These are phyloP conservation scores for Cuniculus paca DNA, from an alignment of 2,797 vertebrate genomes.

Conservation along the genomic window DNA sequence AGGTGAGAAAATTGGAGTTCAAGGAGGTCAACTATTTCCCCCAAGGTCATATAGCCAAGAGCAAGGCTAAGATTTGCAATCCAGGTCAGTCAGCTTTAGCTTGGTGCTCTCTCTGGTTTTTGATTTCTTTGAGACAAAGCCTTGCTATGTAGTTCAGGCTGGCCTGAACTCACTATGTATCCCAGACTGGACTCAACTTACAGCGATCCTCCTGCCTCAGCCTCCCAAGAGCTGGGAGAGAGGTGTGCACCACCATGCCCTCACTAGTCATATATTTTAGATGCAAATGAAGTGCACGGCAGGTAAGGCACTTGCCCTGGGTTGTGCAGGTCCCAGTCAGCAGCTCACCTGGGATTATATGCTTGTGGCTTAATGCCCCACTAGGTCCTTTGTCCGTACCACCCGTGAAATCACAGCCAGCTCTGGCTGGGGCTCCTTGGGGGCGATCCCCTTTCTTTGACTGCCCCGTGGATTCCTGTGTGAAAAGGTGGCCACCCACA, in stretches of 20 bases:
- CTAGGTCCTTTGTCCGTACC: background rate
- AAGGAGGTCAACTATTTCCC: background rate
- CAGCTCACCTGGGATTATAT: background rate
- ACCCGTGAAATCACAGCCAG: background rate
- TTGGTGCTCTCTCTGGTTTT: background rate
- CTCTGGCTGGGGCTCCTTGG: background rate
- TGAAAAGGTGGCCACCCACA: background rate
- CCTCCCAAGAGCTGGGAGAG: background rate
- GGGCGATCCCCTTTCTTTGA: background rate
- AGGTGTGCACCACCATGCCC: background rate
- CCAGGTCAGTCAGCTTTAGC: background rate
- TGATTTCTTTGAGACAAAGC: background rate
- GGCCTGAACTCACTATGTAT: background rate
- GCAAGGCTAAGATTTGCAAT: background rate
- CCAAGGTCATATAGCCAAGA: background rate
- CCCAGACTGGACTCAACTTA: background rate
- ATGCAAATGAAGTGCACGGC: background rate
- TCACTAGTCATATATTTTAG: background rate
- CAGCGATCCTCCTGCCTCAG: background rate
- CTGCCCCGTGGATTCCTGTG: background rate
- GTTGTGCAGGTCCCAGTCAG: background rate
- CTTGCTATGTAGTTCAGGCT: background rate
- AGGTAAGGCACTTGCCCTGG: background rate
- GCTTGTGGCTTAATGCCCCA: background rate
- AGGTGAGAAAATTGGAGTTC: background rate